A percentile compares a stretch with the other conserved stretches of the same genome.
These are phyloP conservation scores for Ligdia adustata DNA, from an alignment of 2,888 invertebrate species.

Conservation along the genomic window DNA sequence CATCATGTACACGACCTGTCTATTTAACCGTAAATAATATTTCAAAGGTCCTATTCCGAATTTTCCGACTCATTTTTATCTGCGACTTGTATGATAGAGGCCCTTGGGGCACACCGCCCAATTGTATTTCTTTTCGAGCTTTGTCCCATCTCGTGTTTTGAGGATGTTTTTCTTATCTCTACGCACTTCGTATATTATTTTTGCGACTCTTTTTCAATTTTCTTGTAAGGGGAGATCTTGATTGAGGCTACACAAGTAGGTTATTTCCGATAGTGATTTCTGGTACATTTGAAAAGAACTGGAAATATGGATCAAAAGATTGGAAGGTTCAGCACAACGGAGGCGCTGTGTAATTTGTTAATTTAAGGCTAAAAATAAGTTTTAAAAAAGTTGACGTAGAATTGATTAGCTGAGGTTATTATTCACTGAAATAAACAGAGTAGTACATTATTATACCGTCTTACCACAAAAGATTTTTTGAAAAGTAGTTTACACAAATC, in stretches of 20 bases:
- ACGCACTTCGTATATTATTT: constrained; percentile 39
- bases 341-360: too few relatives aligned
- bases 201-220: constrained; percentile 44
- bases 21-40: constrained; percentile 21
- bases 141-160: constrained; percentile 39
- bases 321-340: too few relatives aligned
- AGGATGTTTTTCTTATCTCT: constrained; percentile 44
- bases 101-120: constrained; percentile 43
- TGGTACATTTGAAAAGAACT: too few relatives aligned
- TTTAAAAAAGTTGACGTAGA: too few relatives aligned
- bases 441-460: too few relatives aligned
- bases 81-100: constrained; percentile 37
- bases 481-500: too few relatives aligned
- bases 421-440: too few relatives aligned
- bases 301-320: too few relatives aligned
- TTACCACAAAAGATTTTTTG: too few relatives aligned
- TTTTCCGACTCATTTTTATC: constrained; percentile 39
- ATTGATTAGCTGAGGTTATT: too few relatives aligned
- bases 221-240: constrained; percentile 29
- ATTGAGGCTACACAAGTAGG: constrained; percentile 12
- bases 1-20: constrained; percentile 2
- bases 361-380: too few relatives aligned
- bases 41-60: constrained; percentile 25
- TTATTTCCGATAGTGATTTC: background rate
- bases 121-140: constrained; percentile 47